Evolutionary conservation across 2,888 invertebrate genomes (phyloP).

Genomic region (Nemotelus pantherinus): DNA sequence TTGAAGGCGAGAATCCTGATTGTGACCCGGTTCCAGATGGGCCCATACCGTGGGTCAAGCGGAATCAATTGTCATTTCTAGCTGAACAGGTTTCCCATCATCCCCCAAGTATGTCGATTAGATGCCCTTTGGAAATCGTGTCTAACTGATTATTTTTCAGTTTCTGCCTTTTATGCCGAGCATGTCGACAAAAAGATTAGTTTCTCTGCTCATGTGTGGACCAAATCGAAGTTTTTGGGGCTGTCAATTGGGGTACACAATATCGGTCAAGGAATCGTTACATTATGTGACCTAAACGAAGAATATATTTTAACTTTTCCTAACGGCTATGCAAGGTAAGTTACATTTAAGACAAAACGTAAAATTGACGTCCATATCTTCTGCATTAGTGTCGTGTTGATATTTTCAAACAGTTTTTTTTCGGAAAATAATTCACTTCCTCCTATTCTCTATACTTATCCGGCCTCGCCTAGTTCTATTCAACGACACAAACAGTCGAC

Average conservation of each 20-base stretch:
- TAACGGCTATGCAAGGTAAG: conserved; percentile 93
- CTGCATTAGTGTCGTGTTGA: too few relatives aligned
- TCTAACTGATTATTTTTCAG: conserved; percentile 64
- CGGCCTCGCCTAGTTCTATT: too few relatives aligned
- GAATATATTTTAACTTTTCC: conserved; percentile 97
- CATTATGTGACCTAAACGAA: conserved; percentile 88
- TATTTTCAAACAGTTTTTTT: too few relatives aligned
- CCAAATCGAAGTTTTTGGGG: conserved; percentile 98
- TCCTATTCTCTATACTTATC: too few relatives aligned
- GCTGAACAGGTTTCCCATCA: conserved; percentile 99
- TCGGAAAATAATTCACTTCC: too few relatives aligned
- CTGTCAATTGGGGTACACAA: conserved; percentile 98
- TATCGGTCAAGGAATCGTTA: conserved; percentile 94
- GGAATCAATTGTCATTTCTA: conserved; percentile 90
- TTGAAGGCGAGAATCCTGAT: conserved; percentile 55
- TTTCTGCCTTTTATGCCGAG: conserved; percentile 99
- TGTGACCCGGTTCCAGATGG: conserved; percentile 73
- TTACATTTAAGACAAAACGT: neutral
- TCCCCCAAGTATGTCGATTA: conserved; percentile 79
- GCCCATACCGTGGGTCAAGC: conserved; percentile 90
- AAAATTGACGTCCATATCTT: too few relatives aligned
- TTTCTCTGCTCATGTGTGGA: conserved; percentile 97
- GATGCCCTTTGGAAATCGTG: neutral
- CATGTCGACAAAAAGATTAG: conserved; percentile 89
- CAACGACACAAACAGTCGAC: too few relatives aligned